phyloP scores from a whole-genome alignment of 2,113 vertebrate species.

The Plecturocebus donacophilus region DNA sequence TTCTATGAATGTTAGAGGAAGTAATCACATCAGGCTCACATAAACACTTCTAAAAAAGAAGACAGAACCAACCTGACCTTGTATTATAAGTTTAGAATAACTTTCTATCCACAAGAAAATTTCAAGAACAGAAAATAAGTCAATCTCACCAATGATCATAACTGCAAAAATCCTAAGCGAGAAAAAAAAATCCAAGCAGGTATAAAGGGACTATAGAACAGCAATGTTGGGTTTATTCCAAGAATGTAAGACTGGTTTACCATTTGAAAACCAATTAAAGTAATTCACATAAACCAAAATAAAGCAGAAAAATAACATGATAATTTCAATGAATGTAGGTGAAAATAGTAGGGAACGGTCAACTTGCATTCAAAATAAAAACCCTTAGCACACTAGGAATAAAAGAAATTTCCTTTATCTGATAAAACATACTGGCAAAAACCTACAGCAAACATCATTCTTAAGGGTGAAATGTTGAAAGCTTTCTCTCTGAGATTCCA shows the following conservation, averaged over 20 bases:
- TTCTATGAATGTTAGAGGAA: background rate
- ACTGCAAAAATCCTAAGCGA: background rate
- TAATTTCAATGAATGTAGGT: background rate
- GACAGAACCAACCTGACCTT: background rate
- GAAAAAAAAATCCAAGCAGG: background rate
- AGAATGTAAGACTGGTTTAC: background rate
- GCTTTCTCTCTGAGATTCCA: background rate
- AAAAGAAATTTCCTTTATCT: background rate
- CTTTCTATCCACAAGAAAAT: background rate
- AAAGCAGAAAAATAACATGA: background rate
- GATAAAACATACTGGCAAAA: background rate
- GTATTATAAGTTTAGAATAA: background rate
- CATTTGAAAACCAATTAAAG: background rate
- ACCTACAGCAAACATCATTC: background rate
- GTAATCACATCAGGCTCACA: background rate
- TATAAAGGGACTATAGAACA: background rate
- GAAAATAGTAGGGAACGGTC: background rate
- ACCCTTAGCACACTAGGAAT: background rate
- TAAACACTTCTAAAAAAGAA: background rate
- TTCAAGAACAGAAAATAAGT: background rate
- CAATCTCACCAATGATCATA: background rate
- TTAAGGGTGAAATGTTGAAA: background rate
- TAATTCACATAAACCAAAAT: background rate
- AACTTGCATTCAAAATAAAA: background rate
- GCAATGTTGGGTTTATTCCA: background rate